These are phyloP conservation scores for Epistrophella euchroma DNA, from an alignment of 2,888 invertebrate genomes.

Conservation along the genomic window DNA sequence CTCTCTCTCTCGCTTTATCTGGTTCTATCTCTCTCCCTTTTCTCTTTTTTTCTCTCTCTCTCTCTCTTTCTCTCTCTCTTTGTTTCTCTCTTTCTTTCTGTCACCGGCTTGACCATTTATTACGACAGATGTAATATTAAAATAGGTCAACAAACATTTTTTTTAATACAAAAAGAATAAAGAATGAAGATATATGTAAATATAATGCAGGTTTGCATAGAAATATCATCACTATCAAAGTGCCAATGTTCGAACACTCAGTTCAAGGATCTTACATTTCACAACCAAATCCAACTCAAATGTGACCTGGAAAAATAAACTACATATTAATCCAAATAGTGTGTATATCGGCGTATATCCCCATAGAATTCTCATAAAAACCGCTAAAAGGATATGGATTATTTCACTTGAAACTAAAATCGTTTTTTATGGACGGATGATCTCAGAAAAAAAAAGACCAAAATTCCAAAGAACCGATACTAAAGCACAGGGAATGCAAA, in stretches of 20 bases:
- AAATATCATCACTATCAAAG: too few species aligned
- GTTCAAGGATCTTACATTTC: neutral
- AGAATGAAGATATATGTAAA: too few species aligned
- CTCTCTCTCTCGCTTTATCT: too few species aligned
- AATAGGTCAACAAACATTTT: too few species aligned
- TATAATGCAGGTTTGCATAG: too few species aligned
- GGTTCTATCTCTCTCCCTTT: too few species aligned
- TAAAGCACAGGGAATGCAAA: neutral
- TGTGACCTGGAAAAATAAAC: conserved; percentile 6
- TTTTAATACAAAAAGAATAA: too few species aligned
- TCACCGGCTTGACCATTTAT: too few species aligned
- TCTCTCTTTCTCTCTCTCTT: too few species aligned
- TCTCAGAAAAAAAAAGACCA: conserved; percentile 9
- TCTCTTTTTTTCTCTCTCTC: too few species aligned
- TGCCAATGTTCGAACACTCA: neutral
- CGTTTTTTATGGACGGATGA: conserved; percentile 53
- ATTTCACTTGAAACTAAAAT: conserved; percentile 64
- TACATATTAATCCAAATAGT: conserved; percentile 1
- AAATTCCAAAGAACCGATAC: conserved; percentile 10
- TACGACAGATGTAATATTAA: too few species aligned
- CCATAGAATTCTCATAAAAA: conserved; percentile 45
- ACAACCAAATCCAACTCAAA: neutral
- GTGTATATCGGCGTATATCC: neutral
- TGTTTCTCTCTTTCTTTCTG: too few species aligned
- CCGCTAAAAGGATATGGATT: conserved; percentile 58